Conservation (phyloP, 2,888 invertebrate species). For the Galerucella calmariensis region DNA sequence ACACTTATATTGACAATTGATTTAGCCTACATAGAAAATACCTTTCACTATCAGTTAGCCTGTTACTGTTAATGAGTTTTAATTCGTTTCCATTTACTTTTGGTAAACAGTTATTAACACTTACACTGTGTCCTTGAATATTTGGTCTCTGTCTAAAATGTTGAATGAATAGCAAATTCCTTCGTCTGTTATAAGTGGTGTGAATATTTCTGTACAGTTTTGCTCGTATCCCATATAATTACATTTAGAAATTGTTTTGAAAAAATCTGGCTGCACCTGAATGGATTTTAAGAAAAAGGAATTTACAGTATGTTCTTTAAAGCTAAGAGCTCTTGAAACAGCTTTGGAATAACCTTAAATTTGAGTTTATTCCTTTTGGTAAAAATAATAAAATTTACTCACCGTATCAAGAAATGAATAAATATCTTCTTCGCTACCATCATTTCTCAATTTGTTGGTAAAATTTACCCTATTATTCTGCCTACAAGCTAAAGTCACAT, state of each 20-base stretch:
- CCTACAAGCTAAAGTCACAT: constrained; percentile 41
- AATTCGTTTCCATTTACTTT: no score
- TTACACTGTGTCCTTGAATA: constrained; percentile 70
- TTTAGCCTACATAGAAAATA: no score
- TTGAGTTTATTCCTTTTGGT: no score
- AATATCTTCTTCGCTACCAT: constrained; percentile 21
- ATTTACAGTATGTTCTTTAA: no score
- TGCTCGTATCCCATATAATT: constrained; percentile 44
- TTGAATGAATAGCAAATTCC: constrained; percentile 80
- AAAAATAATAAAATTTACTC: background rate
- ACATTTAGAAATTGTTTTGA: constrained; percentile 27
- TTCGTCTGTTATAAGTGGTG: constrained; percentile 75
- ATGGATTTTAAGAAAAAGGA: no score
- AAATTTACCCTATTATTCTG: constrained; percentile 27
- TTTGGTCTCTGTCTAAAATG: constrained; percentile 69
- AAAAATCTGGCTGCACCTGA: constrained; percentile 31
- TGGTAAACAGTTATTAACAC: constrained; percentile 24
- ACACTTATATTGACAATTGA: no score
- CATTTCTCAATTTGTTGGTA: constrained; percentile 1
- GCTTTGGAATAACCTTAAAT: no score
- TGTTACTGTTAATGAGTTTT: no score
- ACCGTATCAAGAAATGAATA: constrained; percentile 33
- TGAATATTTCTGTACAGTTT: constrained; percentile 70
- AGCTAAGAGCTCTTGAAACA: background rate
- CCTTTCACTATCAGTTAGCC: no score